Evolutionary conservation across 23 tunicate genomes (phyloP), one percentile per base, ranked within the genome.

Genomic region (Oikopleura dioica): DNA sequence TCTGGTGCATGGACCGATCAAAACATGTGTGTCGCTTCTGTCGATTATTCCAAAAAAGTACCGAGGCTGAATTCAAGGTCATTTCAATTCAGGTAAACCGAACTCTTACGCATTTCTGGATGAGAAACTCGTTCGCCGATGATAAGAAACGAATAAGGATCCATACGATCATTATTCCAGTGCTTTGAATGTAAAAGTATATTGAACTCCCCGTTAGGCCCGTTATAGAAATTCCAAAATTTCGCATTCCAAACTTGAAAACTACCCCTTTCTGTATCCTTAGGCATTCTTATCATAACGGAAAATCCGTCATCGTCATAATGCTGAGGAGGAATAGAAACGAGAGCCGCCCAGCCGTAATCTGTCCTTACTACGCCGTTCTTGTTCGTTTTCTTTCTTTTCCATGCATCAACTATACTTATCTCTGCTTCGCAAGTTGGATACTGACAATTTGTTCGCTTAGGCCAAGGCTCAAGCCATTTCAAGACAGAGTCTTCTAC

Each of bases 361-460:
- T n/a, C n/a, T n/a, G n/a, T n/a, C n/a, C n/a, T n/a, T n/a, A n/a
- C n/a, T 9, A 44, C 55, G 9, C 55, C 16, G 16, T 44, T 44
- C 16, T 44, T 44, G 9, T 16, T 9, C 9, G 16, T 44, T n/a
- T n/a, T n/a, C n/a, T n/a, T n/a, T n/a, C n/a, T n/a, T n/a, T n/a
- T n/a, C 55, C 55, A 44, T 9, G 55, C 9, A 16, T 44, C 55
- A 44, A 44, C 16, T 9, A 44, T 44, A 44, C 16, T 44, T 44
- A 44, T 44, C 55, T 44, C 55, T 44, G 55, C 55, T 44, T 44
- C 55, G 55, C 55, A 44, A 9, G 55, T 44, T 44, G 55, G 55
- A 44, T 44, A 44, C 16, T 44, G 55, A 44, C 55, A 44, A 16
- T 16, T 9, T 9, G 55, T 9, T 9, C 9, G 9, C 16, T 44